These are phyloP conservation scores for Nycticorax nycticorax DNA, from an alignment of 2,113 vertebrate species.

Conservation along the genomic window DNA sequence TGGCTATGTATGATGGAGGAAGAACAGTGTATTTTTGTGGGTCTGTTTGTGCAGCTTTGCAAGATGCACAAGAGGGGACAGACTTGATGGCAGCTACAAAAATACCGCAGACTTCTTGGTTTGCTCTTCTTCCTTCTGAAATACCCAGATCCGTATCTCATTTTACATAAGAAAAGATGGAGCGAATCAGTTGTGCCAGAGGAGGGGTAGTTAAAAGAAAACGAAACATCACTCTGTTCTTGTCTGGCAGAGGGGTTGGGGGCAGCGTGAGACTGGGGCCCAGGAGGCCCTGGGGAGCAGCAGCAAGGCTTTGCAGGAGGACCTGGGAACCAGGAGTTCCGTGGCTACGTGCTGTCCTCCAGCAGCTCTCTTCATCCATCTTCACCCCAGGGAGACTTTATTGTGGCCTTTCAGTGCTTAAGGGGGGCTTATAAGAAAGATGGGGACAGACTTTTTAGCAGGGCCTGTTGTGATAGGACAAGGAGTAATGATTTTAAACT, in stretches of 20 bases:
- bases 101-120: not conserved
- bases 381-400: too few relatives aligned
- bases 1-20: not conserved
- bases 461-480: too few relatives aligned
- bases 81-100: not conserved
- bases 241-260: not conserved
- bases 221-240: not conserved
- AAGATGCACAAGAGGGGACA: not conserved
- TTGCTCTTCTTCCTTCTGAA: not conserved
- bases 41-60: not conserved
- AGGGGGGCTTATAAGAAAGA: too few relatives aligned
- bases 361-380: not conserved
- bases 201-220: not conserved
- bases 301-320: not conserved
- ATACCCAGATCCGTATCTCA: not conserved
- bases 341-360: not conserved
- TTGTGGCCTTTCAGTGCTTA: too few relatives aligned
- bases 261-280: accelerated
- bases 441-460: too few relatives aligned
- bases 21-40: not conserved
- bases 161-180: not conserved
- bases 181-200: not conserved
- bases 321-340: not conserved
- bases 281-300: not conserved
- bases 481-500: too few relatives aligned